Base-by-base conservation (phyloP, 2,113 vertebrate species). In the Phrynocephalus versicolor region DNA sequence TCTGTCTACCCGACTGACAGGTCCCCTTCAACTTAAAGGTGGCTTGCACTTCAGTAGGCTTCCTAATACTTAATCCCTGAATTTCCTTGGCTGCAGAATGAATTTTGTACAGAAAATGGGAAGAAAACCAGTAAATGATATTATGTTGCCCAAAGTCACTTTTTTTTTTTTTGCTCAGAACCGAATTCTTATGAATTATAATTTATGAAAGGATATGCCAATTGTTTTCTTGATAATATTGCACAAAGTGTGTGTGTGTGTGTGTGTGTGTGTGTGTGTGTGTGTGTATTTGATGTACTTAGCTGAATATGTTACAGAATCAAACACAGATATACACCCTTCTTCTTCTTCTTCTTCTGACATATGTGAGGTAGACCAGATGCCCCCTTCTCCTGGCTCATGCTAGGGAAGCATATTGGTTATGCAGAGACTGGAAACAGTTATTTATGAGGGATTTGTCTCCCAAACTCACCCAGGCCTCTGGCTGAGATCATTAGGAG, bases 1-100 rank as follows among this genome's bases (percentile, higher is more conserved):
- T 89, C 76, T 41, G 10, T 57, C 33, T 87, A 21, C 10, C 45
- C 10, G 45, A 79, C 73, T 79, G 64, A 60, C 58, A 86, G 7
- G 23, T 85, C 64, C n/a, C 41, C 79, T 83, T 55, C 37, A 12
- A 79, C 85, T 86, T 73, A 72, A 79, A 81, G 85, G 33, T 30
- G 86, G 30, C 84, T 88, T 89, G 57, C 21, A 76, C 33, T 93
- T 64, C 75, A 25, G 41, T 62, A 76, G 87, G 30, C 78, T 62
- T 87, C 39, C 45, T 33, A 33, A 73, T 58, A 35, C 30, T 77
- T 78, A 37, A 88, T 35, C 23, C n/a, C 33, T 51, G 57, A 84
- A 74, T 65, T 64, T 74, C 70, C 73, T 64, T 74, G 19, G 33
- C 70, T 39, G 72, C 23, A 72, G 69, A 57, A 19, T 14, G 6